Evolutionary conservation across 2,797 vertebrate species (phyloP).

Genomic region (Esox masquinongy): DNA sequence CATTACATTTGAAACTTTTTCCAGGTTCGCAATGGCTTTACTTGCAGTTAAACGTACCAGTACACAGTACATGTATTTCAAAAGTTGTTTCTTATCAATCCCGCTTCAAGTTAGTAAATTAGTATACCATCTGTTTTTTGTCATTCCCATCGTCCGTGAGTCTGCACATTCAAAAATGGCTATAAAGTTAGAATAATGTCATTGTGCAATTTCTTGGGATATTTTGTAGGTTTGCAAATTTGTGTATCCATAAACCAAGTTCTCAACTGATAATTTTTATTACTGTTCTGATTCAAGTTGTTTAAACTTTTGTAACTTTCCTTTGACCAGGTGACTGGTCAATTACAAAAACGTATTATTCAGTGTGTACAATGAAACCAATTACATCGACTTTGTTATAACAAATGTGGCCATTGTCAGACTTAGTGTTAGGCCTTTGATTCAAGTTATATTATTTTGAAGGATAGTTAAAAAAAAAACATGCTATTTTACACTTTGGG

Average conservation of each 20-base stretch:
- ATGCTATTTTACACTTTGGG: neutral
- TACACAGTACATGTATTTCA: neutral
- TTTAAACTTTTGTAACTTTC: neutral
- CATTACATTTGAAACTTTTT: neutral
- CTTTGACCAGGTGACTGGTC: neutral
- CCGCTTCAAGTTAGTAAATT: neutral
- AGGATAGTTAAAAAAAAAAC: neutral
- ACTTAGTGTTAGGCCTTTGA: neutral
- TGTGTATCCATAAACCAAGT: neutral
- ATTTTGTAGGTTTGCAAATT: neutral
- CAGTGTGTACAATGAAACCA: neutral
- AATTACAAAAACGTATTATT: too few species aligned
- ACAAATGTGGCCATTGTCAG: neutral
- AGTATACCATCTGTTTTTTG: neutral
- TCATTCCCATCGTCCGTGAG: neutral
- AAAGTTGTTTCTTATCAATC: neutral
- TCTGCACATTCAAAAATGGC: neutral
- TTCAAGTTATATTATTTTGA: neutral
- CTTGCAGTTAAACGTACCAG: neutral
- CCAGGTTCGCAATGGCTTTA: neutral
- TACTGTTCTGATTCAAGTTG: neutral
- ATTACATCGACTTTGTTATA: neutral
- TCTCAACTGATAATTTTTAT: neutral
- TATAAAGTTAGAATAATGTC: neutral
- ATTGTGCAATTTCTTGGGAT: neutral